These are phyloP conservation scores for Sinella curviseta DNA, from an alignment of 1,140 invertebrate genomes.

Conservation along the genomic window DNA sequence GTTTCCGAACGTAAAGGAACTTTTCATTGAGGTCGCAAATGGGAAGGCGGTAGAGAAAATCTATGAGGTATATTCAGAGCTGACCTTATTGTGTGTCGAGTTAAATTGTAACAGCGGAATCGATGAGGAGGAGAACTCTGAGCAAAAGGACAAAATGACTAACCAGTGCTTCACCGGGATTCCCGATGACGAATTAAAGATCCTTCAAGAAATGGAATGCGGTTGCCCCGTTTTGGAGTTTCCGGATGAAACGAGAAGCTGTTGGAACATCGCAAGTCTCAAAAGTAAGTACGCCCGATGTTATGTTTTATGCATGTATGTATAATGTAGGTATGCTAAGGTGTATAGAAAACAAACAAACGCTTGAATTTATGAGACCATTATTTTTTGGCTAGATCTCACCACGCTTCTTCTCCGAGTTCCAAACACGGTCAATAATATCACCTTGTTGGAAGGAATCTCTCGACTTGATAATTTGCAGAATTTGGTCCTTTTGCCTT, in stretches of 20 bases:
- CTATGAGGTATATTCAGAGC: background rate
- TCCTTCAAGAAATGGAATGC: background rate
- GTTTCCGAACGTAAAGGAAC: constrained; percentile 11
- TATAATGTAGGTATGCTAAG: background rate
- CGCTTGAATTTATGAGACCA: background rate
- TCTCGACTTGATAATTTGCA: background rate
- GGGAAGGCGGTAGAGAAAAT: background rate
- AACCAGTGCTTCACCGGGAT: constrained; percentile 11
- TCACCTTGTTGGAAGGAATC: constrained; percentile 19
- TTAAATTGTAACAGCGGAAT: background rate
- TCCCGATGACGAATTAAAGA: background rate
- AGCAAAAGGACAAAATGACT: background rate
- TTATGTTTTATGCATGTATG: background rate
- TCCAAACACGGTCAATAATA: background rate
- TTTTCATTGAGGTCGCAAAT: background rate
- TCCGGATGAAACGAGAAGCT: background rate
- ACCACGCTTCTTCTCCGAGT: background rate
- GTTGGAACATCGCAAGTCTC: background rate
- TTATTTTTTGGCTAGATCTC: background rate
- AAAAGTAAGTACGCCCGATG: constrained; percentile 11
- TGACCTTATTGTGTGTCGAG: constrained; percentile 2
- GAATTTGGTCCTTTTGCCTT: constrained; percentile 6
- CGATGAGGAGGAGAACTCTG: background rate
- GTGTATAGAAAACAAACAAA: background rate
- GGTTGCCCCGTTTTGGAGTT: background rate